Evolutionary conservation across 2,113 vertebrate species (phyloP).

Genomic region (Spilogale gracilis): DNA sequence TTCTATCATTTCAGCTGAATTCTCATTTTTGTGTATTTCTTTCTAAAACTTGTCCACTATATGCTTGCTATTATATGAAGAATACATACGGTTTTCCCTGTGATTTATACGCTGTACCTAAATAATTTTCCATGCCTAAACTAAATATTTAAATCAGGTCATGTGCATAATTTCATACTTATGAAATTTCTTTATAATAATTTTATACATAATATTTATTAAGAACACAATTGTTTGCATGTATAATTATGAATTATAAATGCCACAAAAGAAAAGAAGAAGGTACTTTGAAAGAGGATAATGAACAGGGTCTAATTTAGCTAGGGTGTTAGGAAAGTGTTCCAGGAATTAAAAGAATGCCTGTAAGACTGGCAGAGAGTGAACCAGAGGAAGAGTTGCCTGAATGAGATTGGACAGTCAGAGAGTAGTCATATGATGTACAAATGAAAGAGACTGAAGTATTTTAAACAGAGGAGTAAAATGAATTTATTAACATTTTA

Average conservation of each 20-base stretch:
- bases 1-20: neutral
- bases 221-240: neutral
- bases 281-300: neutral
- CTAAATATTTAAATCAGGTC: conserved; percentile 28
- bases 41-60: conserved; percentile 2
- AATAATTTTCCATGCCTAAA: conserved; percentile 12
- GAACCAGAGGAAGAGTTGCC: neutral
- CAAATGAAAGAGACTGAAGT: neutral
- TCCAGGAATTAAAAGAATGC: neutral
- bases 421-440: neutral
- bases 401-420: neutral
- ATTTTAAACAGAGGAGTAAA: conserved; percentile 1
- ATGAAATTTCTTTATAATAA: conserved; percentile 13
- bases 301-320: conserved; percentile 21
- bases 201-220: neutral
- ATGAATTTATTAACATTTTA: neutral
- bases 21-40: conserved; percentile 29
- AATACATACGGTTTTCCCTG: neutral
- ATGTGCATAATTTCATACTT: conserved; percentile 10
- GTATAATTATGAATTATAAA: neutral
- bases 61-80: neutral
- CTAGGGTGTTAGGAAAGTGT: neutral
- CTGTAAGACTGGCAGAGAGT: neutral
- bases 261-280: neutral
- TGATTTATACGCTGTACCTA: neutral